These are phyloP conservation scores for Drosophila insularis DNA, from an alignment of 1,140 invertebrate species.

Conservation along the genomic window DNA sequence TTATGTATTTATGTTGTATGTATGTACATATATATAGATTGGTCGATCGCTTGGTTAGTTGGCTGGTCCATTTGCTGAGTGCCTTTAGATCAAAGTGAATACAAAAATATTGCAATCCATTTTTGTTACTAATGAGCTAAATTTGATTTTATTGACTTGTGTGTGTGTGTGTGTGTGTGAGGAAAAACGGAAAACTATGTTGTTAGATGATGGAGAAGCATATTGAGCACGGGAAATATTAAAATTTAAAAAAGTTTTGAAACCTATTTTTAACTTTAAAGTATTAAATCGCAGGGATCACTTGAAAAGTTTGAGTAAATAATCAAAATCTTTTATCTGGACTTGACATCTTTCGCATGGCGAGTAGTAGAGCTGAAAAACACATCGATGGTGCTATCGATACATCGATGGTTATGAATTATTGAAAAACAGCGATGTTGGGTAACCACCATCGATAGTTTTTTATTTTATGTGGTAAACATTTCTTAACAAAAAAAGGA, in stretches of 20 bases:
- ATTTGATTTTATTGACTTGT: conserved; percentile 74
- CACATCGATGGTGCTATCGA: no score
- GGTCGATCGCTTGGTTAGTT: conserved; percentile 15
- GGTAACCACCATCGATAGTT: no score
- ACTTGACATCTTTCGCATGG: no score
- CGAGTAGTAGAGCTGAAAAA: no score
- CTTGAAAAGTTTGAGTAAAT: no score
- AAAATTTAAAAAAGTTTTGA: neutral
- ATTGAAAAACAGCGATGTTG: no score
- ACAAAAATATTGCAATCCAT: conserved; percentile 74
- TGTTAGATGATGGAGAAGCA: neutral
- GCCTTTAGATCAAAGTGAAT: conserved; percentile 71
- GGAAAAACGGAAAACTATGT: neutral
- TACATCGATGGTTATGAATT: no score
- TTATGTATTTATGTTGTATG: conserved; percentile 21
- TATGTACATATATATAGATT: conserved; percentile 25
- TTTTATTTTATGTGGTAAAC: no score
- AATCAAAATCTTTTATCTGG: no score
- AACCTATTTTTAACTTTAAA: no score
- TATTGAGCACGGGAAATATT: neutral
- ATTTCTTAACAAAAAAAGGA: no score
- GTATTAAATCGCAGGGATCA: no score
- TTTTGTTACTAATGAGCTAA: conserved; percentile 74
- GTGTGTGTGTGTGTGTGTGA: conserved; percentile 13
- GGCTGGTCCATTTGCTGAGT: conserved; percentile 45